Percentiles rank a stretch among this genome's conserved stretches.
Evolutionary conservation across 2,113 vertebrate genomes (phyloP).

Genomic region (Pardalotus punctatus): DNA sequence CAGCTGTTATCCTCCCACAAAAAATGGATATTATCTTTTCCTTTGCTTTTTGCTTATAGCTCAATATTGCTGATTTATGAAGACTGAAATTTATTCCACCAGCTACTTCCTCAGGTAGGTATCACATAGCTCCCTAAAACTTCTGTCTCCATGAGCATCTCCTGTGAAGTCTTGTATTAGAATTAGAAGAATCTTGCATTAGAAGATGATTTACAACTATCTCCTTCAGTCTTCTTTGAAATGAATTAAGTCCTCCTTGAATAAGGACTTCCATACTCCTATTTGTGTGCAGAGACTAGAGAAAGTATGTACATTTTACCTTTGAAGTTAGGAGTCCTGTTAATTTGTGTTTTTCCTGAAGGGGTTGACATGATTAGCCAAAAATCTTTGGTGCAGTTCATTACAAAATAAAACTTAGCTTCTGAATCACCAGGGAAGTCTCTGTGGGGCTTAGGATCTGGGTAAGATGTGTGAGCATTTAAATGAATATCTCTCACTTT

Average conservation of each 20-base stretch:
- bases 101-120: neutral
- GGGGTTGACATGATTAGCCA: neutral
- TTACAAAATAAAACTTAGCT: neutral
- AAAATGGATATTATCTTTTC: neutral
- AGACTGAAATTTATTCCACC: neutral
- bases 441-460: neutral
- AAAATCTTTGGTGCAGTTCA: neutral
- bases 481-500: neutral
- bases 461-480: neutral
- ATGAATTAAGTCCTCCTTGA: neutral
- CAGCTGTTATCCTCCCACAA: neutral
- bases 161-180: neutral
- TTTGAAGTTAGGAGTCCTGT: neutral
- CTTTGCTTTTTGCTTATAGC: neutral
- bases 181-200: neutral
- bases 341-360: constrained; percentile 20
- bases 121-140: neutral
- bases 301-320: neutral
- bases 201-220: neutral
- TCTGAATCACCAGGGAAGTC: neutral
- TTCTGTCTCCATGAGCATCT: neutral
- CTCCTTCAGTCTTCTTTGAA: neutral
- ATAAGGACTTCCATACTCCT: neutral
- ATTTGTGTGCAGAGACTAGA: neutral
- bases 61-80: neutral